Conservation (phyloP, 2,888 invertebrate genomes). For the Melolontha melolontha region DNA sequence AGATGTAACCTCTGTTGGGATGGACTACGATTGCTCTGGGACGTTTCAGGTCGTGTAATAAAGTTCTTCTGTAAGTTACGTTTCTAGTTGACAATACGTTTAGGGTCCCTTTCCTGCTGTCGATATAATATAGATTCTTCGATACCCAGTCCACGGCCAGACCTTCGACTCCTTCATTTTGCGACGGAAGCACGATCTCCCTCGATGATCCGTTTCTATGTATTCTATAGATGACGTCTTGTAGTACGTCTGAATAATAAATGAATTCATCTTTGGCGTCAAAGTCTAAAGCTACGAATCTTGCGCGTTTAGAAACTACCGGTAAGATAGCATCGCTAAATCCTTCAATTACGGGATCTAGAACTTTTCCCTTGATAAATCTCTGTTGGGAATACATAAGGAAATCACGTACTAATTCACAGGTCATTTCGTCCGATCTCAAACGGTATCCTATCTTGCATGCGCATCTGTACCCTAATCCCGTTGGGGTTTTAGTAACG, state of each 20-base stretch:
- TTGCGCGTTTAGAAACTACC: conserved; percentile 88
- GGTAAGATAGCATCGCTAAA: conserved; percentile 97
- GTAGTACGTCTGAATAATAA: conserved; percentile 97
- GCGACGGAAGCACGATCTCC: conserved; percentile 93
- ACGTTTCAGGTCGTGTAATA: conserved; percentile 88
- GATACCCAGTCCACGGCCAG: conserved; percentile 96
- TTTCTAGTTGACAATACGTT: conserved; percentile 92
- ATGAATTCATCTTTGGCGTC: conserved; percentile 91
- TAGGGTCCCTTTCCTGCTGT: conserved; percentile 92
- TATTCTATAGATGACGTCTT: conserved; percentile 92
- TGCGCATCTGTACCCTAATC: conserved; percentile 90
- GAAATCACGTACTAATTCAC: conserved; percentile 86
- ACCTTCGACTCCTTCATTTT: conserved; percentile 97
- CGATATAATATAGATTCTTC: conserved; percentile 95
- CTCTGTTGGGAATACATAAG: conserved; percentile 96
- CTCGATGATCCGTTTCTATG: conserved; percentile 83
- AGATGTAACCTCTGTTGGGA: conserved; percentile 93
- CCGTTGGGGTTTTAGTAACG: conserved; percentile 79
- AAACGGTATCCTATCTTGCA: conserved; percentile 90
- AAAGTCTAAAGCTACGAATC: conserved; percentile 96
- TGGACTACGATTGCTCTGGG: conserved; percentile 97
- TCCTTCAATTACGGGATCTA: conserved; percentile 88
- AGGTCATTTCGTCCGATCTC: conserved; percentile 80
- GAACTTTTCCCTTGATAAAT: conserved; percentile 93
- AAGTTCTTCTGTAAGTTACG: conserved; percentile 83